Base-by-base conservation (phyloP, 2,797 vertebrate genomes). In the Melanotaenia maccullochi region DNA sequence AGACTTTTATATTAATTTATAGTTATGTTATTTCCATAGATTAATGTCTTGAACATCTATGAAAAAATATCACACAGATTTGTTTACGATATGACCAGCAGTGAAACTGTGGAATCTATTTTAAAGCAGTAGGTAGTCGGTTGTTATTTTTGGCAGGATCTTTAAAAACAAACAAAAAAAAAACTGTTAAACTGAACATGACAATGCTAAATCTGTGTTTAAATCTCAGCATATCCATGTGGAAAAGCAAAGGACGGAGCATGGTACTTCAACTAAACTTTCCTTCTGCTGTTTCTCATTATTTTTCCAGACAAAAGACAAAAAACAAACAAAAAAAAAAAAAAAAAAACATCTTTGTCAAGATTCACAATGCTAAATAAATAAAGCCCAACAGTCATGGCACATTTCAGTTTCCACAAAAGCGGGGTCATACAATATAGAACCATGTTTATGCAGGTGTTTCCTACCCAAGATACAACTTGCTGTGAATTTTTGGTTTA, bases 61-160 rank as follows among this genome's bases (percentile, higher is more conserved):
- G 68, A 75, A 75, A 81, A 82, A 72, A 85, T 70, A 67, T 67
- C 38, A 73, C 40, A 81, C 40, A 30, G 44, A 79, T 82, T 61
- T 65, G 5, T 73, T 83, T 69, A 65, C 25, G 30, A 67, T 68
- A 30, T 4, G 1, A 67, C 42, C 75, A 54, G 24, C 58, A 51
- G 73, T 79, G 64, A 82, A 78, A 59, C 30, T 60, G 36, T 73
- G 20, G 11, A 38, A 71, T 35, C 22, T 66, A 62, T 87, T 76
- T 88, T 9, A 44, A 71, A 84, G 55, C 81, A 84, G 73, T 78
- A 89, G 83, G 83, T 90, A 90, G 87, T 87, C 56, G 57, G 85
- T 83, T 86, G 82, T 84, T 78, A 65, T 81, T 89, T 58, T 87
- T 86, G 81, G 81, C 76, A 78, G 71, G 25, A 82, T 74, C 65